A percentile compares a stretch with the other conserved stretches of the same genome.
phyloP scores from a whole-genome alignment of 2,113 vertebrate genomes.

The Brachypteracias leptosomus region DNA sequence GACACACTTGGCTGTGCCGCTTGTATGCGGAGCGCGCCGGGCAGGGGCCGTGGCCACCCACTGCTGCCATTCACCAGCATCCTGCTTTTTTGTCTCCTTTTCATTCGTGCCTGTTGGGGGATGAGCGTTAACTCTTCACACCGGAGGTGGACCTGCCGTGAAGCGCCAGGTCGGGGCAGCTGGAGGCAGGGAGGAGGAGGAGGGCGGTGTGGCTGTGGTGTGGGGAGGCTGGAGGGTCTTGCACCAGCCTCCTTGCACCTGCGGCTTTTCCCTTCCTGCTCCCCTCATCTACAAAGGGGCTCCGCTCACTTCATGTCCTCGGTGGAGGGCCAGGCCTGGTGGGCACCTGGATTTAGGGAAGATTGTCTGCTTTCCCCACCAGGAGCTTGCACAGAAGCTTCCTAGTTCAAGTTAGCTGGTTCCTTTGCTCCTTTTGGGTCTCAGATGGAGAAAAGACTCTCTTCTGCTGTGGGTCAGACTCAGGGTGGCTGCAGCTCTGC shows the following conservation, averaged over 20 bases:
- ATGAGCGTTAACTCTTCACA: constrained; percentile 4
- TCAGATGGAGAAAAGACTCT: background rate
- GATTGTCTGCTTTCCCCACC: background rate
- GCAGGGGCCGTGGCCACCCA: constrained; percentile 5
- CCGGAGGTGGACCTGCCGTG: background rate
- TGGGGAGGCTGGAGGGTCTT: background rate
- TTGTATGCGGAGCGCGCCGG: background rate
- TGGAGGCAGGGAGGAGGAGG: background rate
- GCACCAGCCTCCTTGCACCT: background rate
- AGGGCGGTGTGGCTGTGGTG: background rate
- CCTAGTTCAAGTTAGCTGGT: rapidly evolving
- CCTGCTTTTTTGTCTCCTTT: constrained; percentile 51
- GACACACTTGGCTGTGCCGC: constrained; percentile 60
- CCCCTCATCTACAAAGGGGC: background rate
- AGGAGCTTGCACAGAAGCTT: background rate
- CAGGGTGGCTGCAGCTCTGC: background rate
- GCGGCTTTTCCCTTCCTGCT: background rate
- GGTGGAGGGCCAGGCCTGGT: background rate
- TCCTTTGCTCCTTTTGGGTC: background rate
- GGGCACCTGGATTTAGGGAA: background rate
- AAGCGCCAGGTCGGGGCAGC: background rate
- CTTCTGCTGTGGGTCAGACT: background rate
- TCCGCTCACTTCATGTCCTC: background rate
- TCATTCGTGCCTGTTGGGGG: background rate
- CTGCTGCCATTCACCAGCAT: constrained; percentile 40